These are phyloP conservation scores for Rhogogaster chlorosoma DNA, from an alignment of 2,888 invertebrate species.

Conservation along the genomic window DNA sequence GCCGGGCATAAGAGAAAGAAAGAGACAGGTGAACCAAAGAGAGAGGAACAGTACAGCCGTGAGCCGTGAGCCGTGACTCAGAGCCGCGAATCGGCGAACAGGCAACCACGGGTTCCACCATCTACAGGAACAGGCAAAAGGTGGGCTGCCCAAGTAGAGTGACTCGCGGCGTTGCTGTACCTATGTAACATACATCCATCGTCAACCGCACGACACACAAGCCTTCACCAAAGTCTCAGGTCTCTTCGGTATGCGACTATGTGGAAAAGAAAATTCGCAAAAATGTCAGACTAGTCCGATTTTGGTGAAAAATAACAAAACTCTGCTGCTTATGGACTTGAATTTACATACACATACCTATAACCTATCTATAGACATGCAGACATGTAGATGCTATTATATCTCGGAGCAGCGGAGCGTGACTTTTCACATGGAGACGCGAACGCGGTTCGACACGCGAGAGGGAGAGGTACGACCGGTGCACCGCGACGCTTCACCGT, in stretches of 20 bases:
- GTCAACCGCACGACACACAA: background rate
- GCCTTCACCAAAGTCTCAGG: background rate
- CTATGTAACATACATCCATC: background rate
- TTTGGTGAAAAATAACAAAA: background rate
- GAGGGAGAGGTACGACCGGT: slow-evolving; percentile 10
- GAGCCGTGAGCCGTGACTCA: slow-evolving; percentile 47
- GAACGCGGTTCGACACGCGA: slow-evolving; percentile 25
- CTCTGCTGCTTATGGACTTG: background rate
- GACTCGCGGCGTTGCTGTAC: background rate
- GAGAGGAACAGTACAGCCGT: slow-evolving; percentile 26
- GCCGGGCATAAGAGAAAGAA: slow-evolving; percentile 58
- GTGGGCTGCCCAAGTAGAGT: background rate
- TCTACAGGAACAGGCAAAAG: slow-evolving; percentile 21
- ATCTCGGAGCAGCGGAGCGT: slow-evolving; percentile 68
- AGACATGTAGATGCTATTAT: slow-evolving; percentile 13
- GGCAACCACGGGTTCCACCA: background rate
- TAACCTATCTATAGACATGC: background rate
- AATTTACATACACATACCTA: background rate
- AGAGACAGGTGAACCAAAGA: slow-evolving; percentile 55
- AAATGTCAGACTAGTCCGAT: background rate
- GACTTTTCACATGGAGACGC: slow-evolving; percentile 72
- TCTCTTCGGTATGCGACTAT: background rate
- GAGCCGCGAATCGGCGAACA: slow-evolving; percentile 39
- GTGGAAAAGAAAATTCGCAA: background rate
- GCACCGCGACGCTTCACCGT: slow-evolving; percentile 25